Conservation (phyloP, 2,888 invertebrate species). For the Beris morrisii region DNA sequence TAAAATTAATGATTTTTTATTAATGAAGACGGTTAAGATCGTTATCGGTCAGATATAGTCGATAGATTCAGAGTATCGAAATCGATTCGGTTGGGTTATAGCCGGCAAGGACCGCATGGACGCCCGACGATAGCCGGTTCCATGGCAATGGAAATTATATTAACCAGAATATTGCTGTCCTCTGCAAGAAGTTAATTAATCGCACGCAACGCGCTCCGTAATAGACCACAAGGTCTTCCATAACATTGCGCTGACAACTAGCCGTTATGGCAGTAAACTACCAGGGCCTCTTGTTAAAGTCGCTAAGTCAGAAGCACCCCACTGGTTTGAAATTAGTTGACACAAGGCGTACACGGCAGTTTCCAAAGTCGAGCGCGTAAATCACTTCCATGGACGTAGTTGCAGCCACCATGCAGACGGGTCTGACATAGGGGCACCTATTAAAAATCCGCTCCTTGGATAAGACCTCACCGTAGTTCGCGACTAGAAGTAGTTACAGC, state of each 20-base stretch:
- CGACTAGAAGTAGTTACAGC: no score
- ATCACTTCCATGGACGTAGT: conserved; percentile 12
- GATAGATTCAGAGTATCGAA: conserved; percentile 17
- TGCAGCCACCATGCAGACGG: not conserved
- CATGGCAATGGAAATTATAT: conserved; percentile 21
- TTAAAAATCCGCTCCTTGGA: no score
- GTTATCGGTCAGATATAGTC: conserved; percentile 12
- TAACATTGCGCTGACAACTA: conserved; percentile 17
- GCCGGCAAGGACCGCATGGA: conserved; percentile 7
- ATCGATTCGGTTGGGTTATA: conserved; percentile 9
- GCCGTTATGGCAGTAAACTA: not conserved
- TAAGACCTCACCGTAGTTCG: no score
- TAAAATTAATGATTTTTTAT: conserved; percentile 24
- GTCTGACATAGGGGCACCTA: no score
- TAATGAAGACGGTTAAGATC: conserved; percentile 25
- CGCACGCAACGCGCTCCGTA: conserved; percentile 18
- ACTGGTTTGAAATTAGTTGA: conserved; percentile 31
- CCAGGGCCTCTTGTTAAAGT: conserved; percentile 7
- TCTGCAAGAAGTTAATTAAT: conserved; percentile 29
- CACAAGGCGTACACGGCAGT: conserved; percentile 22
- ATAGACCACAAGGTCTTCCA: conserved; percentile 21
- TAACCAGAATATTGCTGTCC: conserved; percentile 14
- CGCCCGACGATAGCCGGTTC: conserved; percentile 4
- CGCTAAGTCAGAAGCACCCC: conserved; percentile 25
- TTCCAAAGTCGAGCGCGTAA: conserved; percentile 20